Evolutionary conservation across 2,888 invertebrate species (phyloP).

Genomic region (Melolontha melolontha): DNA sequence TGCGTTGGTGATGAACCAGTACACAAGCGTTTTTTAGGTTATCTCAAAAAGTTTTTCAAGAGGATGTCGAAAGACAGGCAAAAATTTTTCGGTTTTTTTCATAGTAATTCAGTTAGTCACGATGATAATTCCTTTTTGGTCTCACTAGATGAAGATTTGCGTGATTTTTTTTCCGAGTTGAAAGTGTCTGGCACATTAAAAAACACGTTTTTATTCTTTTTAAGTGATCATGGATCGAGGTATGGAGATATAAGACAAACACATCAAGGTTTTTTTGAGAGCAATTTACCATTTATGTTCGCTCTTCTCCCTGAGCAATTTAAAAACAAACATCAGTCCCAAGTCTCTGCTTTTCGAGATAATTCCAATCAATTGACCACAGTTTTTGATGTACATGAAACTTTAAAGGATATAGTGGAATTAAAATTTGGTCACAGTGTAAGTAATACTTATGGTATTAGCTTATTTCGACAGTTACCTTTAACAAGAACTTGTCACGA

Average conservation of each 20-base stretch:
- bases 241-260: slow-evolving; percentile 86
- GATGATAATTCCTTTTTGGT: slow-evolving; percentile 83
- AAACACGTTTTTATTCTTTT: slow-evolving; percentile 74
- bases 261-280: slow-evolving; percentile 87
- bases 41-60: slow-evolving; percentile 73
- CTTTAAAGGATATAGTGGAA: slow-evolving; percentile 76
- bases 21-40: slow-evolving; percentile 78
- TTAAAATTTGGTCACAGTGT: slow-evolving; percentile 57
- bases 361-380: slow-evolving; percentile 80
- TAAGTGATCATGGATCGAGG: slow-evolving; percentile 91
- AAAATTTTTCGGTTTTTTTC: slow-evolving; percentile 83
- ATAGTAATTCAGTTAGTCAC: slow-evolving; percentile 85
- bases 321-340: slow-evolving; percentile 70
- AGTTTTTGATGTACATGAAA: slow-evolving; percentile 85
- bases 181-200: slow-evolving; percentile 70
- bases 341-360: slow-evolving; percentile 72
- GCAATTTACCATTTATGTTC: slow-evolving; percentile 84
- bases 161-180: slow-evolving; percentile 70
- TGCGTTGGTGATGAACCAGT: slow-evolving; percentile 79
- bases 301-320: slow-evolving; percentile 81
- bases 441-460: slow-evolving; percentile 70
- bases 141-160: slow-evolving; percentile 76
- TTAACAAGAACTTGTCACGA: slow-evolving; percentile 77
- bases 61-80: slow-evolving; percentile 70
- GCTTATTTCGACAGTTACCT: slow-evolving; percentile 81